These are phyloP conservation scores for Aspidiotus destructor DNA, from an alignment of 2,888 invertebrate species.

Conservation along the genomic window DNA sequence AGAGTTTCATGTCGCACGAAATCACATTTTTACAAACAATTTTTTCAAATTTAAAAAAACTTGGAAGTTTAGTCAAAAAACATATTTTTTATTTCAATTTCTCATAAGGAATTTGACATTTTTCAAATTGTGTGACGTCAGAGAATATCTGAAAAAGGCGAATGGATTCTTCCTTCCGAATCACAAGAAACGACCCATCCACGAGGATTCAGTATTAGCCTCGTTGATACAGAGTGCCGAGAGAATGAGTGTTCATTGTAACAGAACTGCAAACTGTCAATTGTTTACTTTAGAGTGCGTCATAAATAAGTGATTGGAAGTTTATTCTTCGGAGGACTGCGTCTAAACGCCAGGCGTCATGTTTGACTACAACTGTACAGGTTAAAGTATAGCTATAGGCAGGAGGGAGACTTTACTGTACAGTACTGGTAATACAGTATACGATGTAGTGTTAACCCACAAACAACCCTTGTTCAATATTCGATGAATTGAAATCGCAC, in stretches of 20 bases:
- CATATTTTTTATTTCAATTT: too few species aligned
- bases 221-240: too few species aligned
- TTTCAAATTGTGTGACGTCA: too few species aligned
- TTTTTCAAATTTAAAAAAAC: too few species aligned
- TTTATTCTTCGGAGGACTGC: conserved; percentile 19
- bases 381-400: conserved; percentile 8
- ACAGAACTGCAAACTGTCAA: conserved; percentile 17
- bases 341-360: conserved; percentile 10
- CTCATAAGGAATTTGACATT: too few species aligned
- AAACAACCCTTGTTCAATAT: conserved; percentile 32
- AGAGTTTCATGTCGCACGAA: too few species aligned
- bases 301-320: conserved; percentile 30
- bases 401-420: conserved; percentile 10
- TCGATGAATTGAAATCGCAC: conserved; percentile 29
- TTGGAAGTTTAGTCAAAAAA: too few species aligned
- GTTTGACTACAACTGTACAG: conserved; percentile 24
- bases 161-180: too few species aligned
- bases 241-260: neutral
- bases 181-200: too few species aligned
- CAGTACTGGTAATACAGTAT: conserved; percentile 15
- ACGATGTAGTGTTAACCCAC: conserved; percentile 29
- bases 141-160: too few species aligned
- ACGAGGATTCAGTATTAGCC: too few species aligned
- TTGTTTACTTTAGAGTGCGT: conserved; percentile 28
- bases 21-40: too few species aligned